A percentile compares a stretch with the other conserved stretches of the same genome.
These are phyloP conservation scores for human DNA, from an alignment of 2,113 vertebrate species.

Conservation along the genomic window GRCh38 chr14:101509501-101510000, in stretches of 20 bases:
- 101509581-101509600: accelerated
- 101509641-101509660: neutral
- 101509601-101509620: neutral
- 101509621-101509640: neutral
- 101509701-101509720: neutral
- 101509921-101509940: accelerated
- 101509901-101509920: no score
- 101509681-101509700: neutral
- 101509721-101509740: neutral
- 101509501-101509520: neutral
- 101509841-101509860: neutral
- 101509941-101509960: neutral
- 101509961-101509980: neutral
- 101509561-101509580: neutral
- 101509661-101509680: accelerated
- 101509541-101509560: neutral
- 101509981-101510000: accelerated
- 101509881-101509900: neutral
- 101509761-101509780: neutral
- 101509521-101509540: accelerated
- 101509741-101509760: neutral
- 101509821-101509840: neutral
- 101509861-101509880: neutral
- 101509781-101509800: neutral
- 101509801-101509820: no score